Evolutionary conservation across 2,113 vertebrate species (phyloP), one percentile per base, ranked within the genome.

Genomic region (Cettia cetti): DNA sequence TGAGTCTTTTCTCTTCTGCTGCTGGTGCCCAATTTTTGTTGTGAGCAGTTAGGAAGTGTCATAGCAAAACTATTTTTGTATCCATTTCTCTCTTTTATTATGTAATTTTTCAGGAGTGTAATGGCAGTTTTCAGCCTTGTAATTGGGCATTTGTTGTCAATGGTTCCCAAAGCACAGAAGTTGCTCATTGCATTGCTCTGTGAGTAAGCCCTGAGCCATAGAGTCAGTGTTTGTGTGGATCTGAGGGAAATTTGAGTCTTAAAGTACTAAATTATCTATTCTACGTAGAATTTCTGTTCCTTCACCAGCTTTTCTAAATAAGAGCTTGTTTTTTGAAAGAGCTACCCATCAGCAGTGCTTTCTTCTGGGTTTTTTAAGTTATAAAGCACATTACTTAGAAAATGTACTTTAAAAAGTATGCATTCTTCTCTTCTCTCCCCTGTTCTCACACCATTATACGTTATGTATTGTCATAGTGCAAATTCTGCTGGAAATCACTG

Each of bases 401-500:
- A 88, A 42, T 33, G 5, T 54, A 50, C 20, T 78, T 87, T 23
- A 17, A 6, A 37, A 83, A 35, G 20, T 45, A 6, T 19, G 7
- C 27, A 9, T 72, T 86, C 9, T 57, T 83, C 40, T 82, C 68
- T 74, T 82, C 21, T 81, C 31, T 88, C 52, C 52, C 8, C 30
- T 49, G 3, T 76, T 94, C 10, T 27, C 22, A 16, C 89, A 88
- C 56, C 8, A 15, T 94, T 96, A 77, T 63, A 44, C 23, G 2
- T 93, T 89, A 76, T 80, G 91, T 92, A 53, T 63, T 95, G 82
- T 88, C 69, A 44, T 79, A 89, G 71, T 94, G 74, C 74, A 94
- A 81, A 87, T 96, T 92, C 50, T 92, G 42, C 72, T 87, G 63
- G 77, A 96, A 96, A 94, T 96, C 64, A 85, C 65, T 89, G 87